Conservation (phyloP, 2,888 invertebrate genomes). For the Willowsia nigromaculata region DNA sequence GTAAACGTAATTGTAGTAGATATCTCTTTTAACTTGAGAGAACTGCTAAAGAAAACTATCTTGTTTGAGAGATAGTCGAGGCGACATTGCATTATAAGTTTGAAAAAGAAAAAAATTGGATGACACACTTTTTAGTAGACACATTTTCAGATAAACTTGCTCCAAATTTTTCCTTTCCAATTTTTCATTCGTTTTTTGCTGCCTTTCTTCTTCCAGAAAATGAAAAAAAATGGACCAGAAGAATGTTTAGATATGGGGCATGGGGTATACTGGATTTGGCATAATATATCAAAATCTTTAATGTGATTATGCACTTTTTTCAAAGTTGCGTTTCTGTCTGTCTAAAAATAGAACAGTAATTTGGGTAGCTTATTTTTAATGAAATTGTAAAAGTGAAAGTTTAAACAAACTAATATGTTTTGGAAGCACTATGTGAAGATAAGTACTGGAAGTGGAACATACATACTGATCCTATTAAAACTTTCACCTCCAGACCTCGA, state of each 20-base stretch:
- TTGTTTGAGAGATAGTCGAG: background rate
- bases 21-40: background rate
- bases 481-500: too few relatives aligned
- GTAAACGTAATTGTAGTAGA: background rate
- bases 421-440: too few relatives aligned
- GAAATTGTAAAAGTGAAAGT: too few relatives aligned
- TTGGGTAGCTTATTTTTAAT: background rate
- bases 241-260: background rate
- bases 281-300: background rate
- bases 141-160: conserved; percentile 56
- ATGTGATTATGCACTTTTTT: background rate
- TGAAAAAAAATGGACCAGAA: background rate
- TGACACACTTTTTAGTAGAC: conserved; percentile 3
- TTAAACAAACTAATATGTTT: too few relatives aligned
- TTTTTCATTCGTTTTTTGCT: conserved; percentile 3
- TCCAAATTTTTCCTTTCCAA: conserved; percentile 27
- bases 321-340: background rate
- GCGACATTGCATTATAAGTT: background rate
- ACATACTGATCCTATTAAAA: too few relatives aligned
- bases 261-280: background rate
- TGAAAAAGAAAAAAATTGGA: too few relatives aligned
- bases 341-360: conserved; percentile 59
- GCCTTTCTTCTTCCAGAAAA: background rate
- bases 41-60: background rate
- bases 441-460: too few relatives aligned